These are phyloP conservation scores for Reinhardtius hippoglossoides DNA, from an alignment of 2,113 vertebrate genomes.

Conservation along the genomic window DNA sequence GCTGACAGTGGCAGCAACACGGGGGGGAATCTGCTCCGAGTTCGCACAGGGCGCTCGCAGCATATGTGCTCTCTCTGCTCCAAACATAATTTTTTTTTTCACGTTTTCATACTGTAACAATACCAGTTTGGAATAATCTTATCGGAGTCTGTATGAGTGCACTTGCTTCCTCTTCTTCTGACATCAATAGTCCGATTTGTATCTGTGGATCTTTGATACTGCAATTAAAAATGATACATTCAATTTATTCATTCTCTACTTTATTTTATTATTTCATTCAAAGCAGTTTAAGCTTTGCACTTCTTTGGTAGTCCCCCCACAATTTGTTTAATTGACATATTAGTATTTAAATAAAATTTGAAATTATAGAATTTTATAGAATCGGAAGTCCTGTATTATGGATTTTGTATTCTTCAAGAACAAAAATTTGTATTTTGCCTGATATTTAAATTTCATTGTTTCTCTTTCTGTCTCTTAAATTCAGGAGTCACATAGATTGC, in stretches of 20 bases:
- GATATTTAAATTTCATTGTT: too few relatives aligned
- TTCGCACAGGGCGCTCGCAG: neutral
- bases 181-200: neutral
- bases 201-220: neutral
- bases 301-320: neutral
- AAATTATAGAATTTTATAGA: neutral
- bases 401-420: too few relatives aligned
- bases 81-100: neutral
- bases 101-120: neutral
- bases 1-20: conserved; percentile 53
- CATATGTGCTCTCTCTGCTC: neutral
- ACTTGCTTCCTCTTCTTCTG: neutral
- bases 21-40: conserved; percentile 1
- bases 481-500: neutral
- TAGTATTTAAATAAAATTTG: neutral
- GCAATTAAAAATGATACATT: neutral
- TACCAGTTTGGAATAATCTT: neutral
- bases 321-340: neutral
- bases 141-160: neutral
- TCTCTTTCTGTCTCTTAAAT: too few relatives aligned
- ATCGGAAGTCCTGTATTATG: neutral
- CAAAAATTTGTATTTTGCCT: neutral
- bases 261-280: neutral
- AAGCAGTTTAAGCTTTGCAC: neutral
- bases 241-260: neutral